Conservation (phyloP, 1,140 invertebrate species). For the Neoseiulus cucumeris region DNA sequence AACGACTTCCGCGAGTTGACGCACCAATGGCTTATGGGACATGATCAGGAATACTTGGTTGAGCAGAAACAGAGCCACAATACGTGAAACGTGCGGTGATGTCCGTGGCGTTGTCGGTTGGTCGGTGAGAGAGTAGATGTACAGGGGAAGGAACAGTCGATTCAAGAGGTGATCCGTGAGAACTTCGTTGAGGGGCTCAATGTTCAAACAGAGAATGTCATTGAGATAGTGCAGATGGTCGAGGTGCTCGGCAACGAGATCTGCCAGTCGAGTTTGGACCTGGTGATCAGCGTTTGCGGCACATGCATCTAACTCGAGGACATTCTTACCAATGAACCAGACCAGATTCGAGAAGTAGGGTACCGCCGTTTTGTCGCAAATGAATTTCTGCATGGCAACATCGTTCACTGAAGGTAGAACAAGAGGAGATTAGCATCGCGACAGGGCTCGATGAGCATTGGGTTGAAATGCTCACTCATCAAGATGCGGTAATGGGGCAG, state of each 20-base stretch:
- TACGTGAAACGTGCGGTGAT: slow-evolving; percentile 50
- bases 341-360: slow-evolving; percentile 96
- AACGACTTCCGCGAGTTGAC: slow-evolving; percentile 67
- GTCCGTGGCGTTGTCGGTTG: not conserved
- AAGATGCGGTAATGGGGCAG: no score
- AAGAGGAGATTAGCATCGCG: slow-evolving; percentile 20
- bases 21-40: slow-evolving; percentile 64
- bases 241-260: slow-evolving; percentile 88
- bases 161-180: slow-evolving; percentile 85
- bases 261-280: slow-evolving; percentile 61
- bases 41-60: slow-evolving; percentile 91
- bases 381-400: slow-evolving; percentile 82
- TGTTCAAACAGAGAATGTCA: slow-evolving; percentile 80
- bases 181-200: slow-evolving; percentile 78
- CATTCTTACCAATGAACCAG: slow-evolving; percentile 98
- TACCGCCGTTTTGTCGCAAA: slow-evolving; percentile 79
- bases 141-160: slow-evolving; percentile 76
- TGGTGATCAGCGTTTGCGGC: slow-evolving; percentile 65
- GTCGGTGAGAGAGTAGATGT: slow-evolving; percentile 58
- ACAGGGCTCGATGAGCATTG: slow-evolving; percentile 12
- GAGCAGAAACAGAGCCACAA: slow-evolving; percentile 71
- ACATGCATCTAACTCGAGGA: slow-evolving; percentile 82
- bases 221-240: slow-evolving; percentile 96
- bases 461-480: not conserved
- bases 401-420: slow-evolving; percentile 61